These are phyloP conservation scores for Adineta ricciae DNA, from an alignment of 2,888 invertebrate species.

Conservation along the genomic window DNA sequence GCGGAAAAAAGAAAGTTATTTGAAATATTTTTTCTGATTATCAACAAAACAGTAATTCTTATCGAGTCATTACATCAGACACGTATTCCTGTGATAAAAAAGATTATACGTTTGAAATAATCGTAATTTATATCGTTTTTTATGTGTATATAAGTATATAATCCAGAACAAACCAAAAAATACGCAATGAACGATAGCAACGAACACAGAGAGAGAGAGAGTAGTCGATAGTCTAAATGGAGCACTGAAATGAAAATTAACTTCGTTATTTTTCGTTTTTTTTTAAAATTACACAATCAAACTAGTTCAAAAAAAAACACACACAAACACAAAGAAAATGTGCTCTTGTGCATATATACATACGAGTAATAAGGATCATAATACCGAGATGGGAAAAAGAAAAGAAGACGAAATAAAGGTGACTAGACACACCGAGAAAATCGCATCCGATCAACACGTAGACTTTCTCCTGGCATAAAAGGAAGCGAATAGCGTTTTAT, in stretches of 20 bases:
- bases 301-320: neutral
- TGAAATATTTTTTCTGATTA: too few species aligned
- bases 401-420: neutral
- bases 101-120: too few species aligned
- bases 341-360: neutral
- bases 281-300: neutral
- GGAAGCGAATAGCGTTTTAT: neutral
- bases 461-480: neutral
- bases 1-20: neutral
- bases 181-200: neutral
- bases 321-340: neutral
- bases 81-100: too few species aligned
- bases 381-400: neutral
- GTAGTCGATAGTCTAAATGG: neutral
- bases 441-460: neutral
- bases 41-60: too few species aligned
- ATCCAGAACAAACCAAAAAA: neutral
- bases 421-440: neutral
- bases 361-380: neutral
- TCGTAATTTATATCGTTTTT: conserved; percentile 5
- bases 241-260: neutral
- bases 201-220: too few species aligned
- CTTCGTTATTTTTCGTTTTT: neutral
- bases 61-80: too few species aligned
- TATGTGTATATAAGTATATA: too few species aligned